phyloP scores from a whole-genome alignment of 2,113 vertebrate species.

The Chaenogobius annularis region DNA sequence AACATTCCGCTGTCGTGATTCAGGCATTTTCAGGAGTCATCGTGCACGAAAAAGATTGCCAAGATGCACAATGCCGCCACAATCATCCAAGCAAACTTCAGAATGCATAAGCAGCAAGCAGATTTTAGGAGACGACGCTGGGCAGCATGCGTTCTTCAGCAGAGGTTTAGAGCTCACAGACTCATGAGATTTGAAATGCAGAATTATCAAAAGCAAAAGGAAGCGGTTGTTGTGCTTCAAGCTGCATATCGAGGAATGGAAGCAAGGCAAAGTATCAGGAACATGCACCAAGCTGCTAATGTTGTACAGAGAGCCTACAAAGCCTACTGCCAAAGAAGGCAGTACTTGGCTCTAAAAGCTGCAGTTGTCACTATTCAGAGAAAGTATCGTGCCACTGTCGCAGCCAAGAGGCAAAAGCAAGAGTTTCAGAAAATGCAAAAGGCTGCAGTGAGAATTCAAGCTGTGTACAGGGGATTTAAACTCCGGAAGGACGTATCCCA shows the following conservation, averaged over 20 bases:
- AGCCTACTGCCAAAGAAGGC: slow-evolving; percentile 56
- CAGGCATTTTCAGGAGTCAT: slow-evolving; percentile 73
- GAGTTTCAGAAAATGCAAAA: no score
- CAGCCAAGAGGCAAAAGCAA: no score
- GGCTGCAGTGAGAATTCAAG: no score
- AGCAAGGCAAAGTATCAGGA: slow-evolving; percentile 61
- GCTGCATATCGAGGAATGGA: slow-evolving; percentile 78
- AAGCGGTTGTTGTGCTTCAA: slow-evolving; percentile 71
- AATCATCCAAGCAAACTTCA: slow-evolving; percentile 80
- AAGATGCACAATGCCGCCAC: slow-evolving; percentile 65
- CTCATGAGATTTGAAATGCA: slow-evolving; percentile 43
- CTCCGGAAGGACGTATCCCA: slow-evolving; percentile 62
- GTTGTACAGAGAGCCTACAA: slow-evolving; percentile 79
- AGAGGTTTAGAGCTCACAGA: slow-evolving; percentile 76
- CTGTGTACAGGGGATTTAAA: no score
- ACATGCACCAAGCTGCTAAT: slow-evolving; percentile 66
- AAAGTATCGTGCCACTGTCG: slow-evolving; percentile 61
- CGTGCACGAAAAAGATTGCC: slow-evolving; percentile 43
- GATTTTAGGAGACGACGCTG: slow-evolving; percentile 66
- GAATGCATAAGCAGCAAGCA: slow-evolving; percentile 64
- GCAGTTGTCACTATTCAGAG: slow-evolving; percentile 74
- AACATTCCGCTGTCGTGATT: slow-evolving; percentile 63
- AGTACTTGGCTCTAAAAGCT: slow-evolving; percentile 63
- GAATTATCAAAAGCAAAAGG: slow-evolving; percentile 51
- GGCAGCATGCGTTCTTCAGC: slow-evolving; percentile 75